Conservation (phyloP, 2,113 vertebrate genomes). For the Muntiacus muntjak region DNA sequence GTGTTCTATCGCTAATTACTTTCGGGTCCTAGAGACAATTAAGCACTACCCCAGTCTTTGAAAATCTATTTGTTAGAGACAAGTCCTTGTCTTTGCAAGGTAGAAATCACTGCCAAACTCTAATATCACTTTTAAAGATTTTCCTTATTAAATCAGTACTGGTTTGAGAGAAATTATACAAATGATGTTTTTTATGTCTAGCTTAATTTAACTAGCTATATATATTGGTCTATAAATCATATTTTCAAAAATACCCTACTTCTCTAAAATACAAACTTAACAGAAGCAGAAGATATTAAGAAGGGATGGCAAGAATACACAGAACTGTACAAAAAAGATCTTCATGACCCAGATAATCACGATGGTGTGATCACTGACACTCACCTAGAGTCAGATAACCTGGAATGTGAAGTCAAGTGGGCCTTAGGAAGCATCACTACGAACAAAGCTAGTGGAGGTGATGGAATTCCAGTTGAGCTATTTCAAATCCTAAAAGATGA, state of each 20-base stretch:
- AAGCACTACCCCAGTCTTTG: neutral
- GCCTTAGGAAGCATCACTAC: neutral
- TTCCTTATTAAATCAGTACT: neutral
- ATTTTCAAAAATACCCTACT: constrained; percentile 12
- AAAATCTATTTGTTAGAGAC: neutral
- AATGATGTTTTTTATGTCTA: neutral
- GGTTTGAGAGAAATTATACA: neutral
- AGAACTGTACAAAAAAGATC: neutral
- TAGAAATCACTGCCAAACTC: neutral
- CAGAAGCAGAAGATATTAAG: neutral
- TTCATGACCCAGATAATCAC: neutral
- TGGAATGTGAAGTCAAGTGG: neutral
- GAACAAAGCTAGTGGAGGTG: neutral
- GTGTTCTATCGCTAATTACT: neutral
- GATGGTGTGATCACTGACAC: neutral
- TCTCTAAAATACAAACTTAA: neutral
- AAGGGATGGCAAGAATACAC: neutral
- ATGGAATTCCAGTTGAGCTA: neutral
- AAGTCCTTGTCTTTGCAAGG: neutral
- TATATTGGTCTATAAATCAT: neutral
- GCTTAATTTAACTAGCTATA: neutral
- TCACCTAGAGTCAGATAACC: neutral
- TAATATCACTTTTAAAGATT: neutral
- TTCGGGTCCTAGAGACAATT: neutral
- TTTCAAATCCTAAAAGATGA: neutral